These are phyloP conservation scores for Athrips mouffetella DNA, from an alignment of 2,888 invertebrate species.

Conservation along the genomic window DNA sequence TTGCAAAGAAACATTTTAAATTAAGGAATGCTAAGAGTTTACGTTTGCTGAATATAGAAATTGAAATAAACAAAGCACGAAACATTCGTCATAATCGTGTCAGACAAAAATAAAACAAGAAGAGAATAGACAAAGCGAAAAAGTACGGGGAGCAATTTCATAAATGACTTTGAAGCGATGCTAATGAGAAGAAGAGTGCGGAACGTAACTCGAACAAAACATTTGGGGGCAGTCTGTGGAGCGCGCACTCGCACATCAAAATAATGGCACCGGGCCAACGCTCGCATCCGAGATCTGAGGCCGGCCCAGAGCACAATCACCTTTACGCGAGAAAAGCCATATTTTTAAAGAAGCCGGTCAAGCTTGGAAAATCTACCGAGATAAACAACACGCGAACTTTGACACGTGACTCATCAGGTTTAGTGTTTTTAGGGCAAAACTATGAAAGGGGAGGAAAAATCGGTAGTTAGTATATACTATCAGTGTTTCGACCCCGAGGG, in stretches of 20 bases:
- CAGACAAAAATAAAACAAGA: constrained; percentile 10
- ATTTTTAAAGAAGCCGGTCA: constrained; percentile 46
- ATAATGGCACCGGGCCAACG: constrained; percentile 72
- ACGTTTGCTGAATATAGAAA: background rate
- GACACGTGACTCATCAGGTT: constrained; percentile 9
- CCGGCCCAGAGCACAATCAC: constrained; percentile 65
- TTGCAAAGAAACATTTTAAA: background rate
- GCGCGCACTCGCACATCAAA: constrained; percentile 63
- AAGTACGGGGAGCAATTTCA: constrained; percentile 17
- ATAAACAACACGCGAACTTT: constrained; percentile 31
- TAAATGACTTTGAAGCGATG: constrained; percentile 19
- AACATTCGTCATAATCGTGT: constrained; percentile 10
- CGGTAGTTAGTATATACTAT: constrained; percentile 1
- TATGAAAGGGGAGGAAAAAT: constrained; percentile 1
- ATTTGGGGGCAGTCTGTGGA: constrained; percentile 56
- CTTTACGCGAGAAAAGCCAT: constrained; percentile 55
- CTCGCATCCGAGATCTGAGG: constrained; percentile 43
- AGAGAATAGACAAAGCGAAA: constrained; percentile 10
- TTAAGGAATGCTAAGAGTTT: background rate
- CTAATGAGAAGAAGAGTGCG: constrained; percentile 39
- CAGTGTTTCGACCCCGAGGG: background rate
- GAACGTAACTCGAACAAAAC: constrained; percentile 46
- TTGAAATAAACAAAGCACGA: constrained; percentile 5
- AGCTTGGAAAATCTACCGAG: constrained; percentile 35
- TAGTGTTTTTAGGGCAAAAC: constrained; percentile 3